Evolutionary conservation across 2,888 invertebrate genomes (phyloP).

Genomic region (Caenorhabditis sp.): DNA sequence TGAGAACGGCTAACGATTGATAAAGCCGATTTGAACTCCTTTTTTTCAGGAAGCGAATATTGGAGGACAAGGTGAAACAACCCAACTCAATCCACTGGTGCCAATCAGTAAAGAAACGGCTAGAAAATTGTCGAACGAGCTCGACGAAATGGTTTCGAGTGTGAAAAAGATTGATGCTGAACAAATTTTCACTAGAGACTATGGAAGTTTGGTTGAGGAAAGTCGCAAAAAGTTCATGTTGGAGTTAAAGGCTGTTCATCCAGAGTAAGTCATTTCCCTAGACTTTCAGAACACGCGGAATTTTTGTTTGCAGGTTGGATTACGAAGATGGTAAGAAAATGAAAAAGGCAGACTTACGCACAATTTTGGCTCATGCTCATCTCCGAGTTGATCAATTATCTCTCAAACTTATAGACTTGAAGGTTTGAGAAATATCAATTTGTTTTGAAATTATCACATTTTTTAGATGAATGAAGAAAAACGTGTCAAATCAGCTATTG

Average conservation of each 20-base stretch:
- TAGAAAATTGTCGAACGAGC: constrained; percentile 68
- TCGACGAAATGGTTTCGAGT: constrained; percentile 66
- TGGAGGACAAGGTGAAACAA: constrained; percentile 57
- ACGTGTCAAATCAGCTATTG: constrained; percentile 17
- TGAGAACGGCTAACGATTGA: too few relatives aligned
- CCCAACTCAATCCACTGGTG: constrained; percentile 71
- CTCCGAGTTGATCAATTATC: constrained; percentile 73
- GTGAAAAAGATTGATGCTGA: constrained; percentile 48
- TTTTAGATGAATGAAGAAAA: constrained; percentile 20
- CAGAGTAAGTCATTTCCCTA: not conserved
- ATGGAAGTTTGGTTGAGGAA: constrained; percentile 42
- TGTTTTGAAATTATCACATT: too few relatives aligned
- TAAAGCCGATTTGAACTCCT: not conserved
- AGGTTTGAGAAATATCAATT: constrained; percentile 11
- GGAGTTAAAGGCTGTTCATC: constrained; percentile 26
- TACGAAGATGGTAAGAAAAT: constrained; percentile 36
- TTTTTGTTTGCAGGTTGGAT: constrained; percentile 16
- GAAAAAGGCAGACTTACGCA: constrained; percentile 77
- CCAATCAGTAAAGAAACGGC: constrained; percentile 70
- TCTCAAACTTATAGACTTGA: constrained; percentile 37
- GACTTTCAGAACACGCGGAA: not conserved
- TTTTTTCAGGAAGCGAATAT: constrained; percentile 60
- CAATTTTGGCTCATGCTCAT: constrained; percentile 82
- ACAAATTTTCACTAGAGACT: constrained; percentile 40
- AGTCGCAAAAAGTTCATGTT: constrained; percentile 39